Percentiles rank a stretch among this genome's conserved stretches.
Evolutionary conservation across 2,888 invertebrate species (phyloP).

Genomic region (Zelleria hepariella): DNA sequence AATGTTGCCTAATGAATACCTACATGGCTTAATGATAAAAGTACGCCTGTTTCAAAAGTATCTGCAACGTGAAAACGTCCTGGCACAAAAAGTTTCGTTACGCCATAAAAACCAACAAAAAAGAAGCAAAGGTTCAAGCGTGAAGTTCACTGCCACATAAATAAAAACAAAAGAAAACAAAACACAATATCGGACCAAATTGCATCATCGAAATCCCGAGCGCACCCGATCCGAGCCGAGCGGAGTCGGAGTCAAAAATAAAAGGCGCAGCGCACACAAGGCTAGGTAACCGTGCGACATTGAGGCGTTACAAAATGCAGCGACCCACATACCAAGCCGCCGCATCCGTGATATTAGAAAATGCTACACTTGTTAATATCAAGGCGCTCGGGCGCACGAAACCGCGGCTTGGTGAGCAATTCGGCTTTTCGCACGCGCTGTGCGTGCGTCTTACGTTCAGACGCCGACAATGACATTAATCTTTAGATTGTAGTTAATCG

Average conservation of each 20-base stretch:
- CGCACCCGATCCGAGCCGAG: background rate
- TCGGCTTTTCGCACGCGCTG: background rate
- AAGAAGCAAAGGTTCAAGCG: no score
- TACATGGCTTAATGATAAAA: no score
- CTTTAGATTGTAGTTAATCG: background rate
- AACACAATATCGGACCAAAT: background rate
- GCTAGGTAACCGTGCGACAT: slow-evolving; percentile 31
- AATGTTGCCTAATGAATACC: no score
- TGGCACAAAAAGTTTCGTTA: no score
- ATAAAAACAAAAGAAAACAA: background rate
- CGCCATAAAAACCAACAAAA: no score
- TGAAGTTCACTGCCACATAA: background rate
- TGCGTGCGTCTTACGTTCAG: background rate
- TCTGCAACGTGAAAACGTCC: no score
- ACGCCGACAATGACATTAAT: background rate
- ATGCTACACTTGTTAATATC: slow-evolving; percentile 34
- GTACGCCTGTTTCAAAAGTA: no score
- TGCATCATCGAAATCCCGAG: background rate
- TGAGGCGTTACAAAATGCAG: slow-evolving; percentile 41
- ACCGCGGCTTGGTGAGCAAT: background rate
- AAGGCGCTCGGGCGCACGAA: slow-evolving; percentile 18
- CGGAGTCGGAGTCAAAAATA: background rate
- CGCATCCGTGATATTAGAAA: slow-evolving; percentile 34
- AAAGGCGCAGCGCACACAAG: slow-evolving; percentile 20
- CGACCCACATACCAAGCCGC: slow-evolving; percentile 35